phyloP scores from a whole-genome alignment of 1,140 invertebrate genomes.

The Pogonus chalceus region DNA sequence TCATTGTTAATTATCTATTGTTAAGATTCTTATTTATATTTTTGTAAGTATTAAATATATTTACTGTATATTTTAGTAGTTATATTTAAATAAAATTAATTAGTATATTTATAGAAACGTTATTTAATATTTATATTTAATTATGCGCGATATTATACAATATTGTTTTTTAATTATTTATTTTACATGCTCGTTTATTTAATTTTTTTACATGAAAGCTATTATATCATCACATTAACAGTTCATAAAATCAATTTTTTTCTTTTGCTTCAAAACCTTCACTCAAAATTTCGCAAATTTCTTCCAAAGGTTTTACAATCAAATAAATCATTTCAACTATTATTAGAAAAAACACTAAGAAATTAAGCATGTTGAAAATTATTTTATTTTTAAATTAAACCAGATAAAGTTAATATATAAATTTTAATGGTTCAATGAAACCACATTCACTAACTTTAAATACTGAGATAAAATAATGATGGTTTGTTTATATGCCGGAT shows the following conservation, averaged over 20 bases:
- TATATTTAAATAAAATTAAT: background rate
- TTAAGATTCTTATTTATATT: background rate
- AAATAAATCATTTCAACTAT: background rate
- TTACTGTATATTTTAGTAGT: no score
- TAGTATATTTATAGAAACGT: background rate
- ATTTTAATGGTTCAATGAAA: no score
- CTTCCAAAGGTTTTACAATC: background rate
- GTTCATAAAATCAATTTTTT: background rate
- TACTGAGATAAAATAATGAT: no score
- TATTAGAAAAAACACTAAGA: background rate
- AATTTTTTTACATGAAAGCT: background rate
- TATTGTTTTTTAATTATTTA: background rate
- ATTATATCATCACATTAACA: background rate
- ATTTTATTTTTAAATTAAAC: no score
- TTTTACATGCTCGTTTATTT: background rate
- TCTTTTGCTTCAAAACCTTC: background rate
- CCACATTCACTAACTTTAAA: no score
- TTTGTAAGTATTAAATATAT: no score
- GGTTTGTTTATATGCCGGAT: no score
- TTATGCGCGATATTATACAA: background rate
- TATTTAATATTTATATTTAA: background rate
- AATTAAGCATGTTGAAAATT: background rate
- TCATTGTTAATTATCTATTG: background rate
- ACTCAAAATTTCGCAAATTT: background rate
- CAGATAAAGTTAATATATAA: no score